Base-by-base conservation (phyloP, 2,888 invertebrate genomes). In the Conistra vaccinii region DNA sequence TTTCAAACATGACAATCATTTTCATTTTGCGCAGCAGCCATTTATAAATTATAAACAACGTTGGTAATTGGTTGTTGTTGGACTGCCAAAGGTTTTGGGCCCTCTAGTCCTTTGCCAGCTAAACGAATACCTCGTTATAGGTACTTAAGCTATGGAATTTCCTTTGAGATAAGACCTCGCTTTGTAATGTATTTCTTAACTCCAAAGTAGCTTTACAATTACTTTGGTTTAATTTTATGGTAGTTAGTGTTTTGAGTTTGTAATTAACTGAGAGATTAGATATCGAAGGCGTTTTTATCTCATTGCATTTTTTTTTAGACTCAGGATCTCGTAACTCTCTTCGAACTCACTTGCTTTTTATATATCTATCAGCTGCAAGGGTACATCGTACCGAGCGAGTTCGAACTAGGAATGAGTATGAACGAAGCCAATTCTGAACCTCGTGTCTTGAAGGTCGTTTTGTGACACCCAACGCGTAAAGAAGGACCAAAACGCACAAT, bases 61-160 rank as follows among this genome's bases (percentile, higher is more conserved):
- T n/a, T n/a, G n/a, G n/a, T 85, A 83, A 85, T 78, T 76, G 63
- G 68, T 65, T 69, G 61, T 77, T 61, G 75, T 77, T 61, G 73
- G 78, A n/a, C 69, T 45, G 60, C 57, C 74, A 74, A 81, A 78
- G 67, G 77, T 76, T 84, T 83, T 77, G 73, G 80, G 85, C 65
- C 32, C 57, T 58, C 29, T 68, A 60, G 55, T 62, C 72, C 69
- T 85, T 60, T 66, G 73, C n/a, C 73, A 74, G 74, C 80, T 80
- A 73, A 83, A 74, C 77, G 81, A 78, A 88, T 87, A 84, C 86
- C 84, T 81, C 83, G 79, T 83, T 81, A 83, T 39, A 78, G 68
- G 67, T 80, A 81, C 73, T 85, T 72, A 80, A 80, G 87, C 84
- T 85, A 80, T 76, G 84, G 89, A 88, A 90, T 89, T 86, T 87